phyloP scores from a whole-genome alignment of 2,797 vertebrate species.

The Sebastes aleutianus region DNA sequence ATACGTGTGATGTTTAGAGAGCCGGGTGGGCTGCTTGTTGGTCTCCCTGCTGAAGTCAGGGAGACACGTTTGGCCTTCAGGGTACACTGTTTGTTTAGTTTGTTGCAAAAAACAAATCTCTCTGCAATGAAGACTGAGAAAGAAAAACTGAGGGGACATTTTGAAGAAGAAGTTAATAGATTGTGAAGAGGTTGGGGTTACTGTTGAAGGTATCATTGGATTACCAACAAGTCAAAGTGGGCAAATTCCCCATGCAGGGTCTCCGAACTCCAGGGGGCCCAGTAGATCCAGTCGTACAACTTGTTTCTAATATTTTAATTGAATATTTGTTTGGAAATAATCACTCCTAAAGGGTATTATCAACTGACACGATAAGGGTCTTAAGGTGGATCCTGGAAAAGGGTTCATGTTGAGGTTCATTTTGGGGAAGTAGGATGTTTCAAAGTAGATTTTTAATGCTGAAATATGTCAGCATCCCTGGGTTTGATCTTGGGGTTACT shows the following conservation, averaged over 20 bases:
- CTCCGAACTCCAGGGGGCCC: not conserved
- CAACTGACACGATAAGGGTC: no score
- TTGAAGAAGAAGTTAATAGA: not conserved
- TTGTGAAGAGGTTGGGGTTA: not conserved
- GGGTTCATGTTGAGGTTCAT: not conserved
- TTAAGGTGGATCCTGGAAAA: not conserved
- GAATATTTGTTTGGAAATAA: not conserved
- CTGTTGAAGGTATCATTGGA: not conserved
- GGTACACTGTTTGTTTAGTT: not conserved
- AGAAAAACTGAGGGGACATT: not conserved
- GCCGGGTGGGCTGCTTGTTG: constrained; percentile 31
- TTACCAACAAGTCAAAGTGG: not conserved
- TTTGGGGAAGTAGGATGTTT: not conserved
- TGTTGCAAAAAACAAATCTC: not conserved
- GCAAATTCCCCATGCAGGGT: not conserved
- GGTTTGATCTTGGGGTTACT: not conserved
- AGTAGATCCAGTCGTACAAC: not conserved
- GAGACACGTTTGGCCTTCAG: constrained; percentile 11
- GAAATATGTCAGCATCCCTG: not conserved
- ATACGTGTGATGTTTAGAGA: constrained; percentile 24
- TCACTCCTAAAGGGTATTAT: not conserved
- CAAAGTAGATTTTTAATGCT: not conserved
- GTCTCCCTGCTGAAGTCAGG: not conserved
- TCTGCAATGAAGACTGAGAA: not conserved
- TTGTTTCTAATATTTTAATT: not conserved